These are phyloP conservation scores for Halcyon smyrnensis DNA, from an alignment of 2,797 vertebrate species.

Conservation along the genomic window DNA sequence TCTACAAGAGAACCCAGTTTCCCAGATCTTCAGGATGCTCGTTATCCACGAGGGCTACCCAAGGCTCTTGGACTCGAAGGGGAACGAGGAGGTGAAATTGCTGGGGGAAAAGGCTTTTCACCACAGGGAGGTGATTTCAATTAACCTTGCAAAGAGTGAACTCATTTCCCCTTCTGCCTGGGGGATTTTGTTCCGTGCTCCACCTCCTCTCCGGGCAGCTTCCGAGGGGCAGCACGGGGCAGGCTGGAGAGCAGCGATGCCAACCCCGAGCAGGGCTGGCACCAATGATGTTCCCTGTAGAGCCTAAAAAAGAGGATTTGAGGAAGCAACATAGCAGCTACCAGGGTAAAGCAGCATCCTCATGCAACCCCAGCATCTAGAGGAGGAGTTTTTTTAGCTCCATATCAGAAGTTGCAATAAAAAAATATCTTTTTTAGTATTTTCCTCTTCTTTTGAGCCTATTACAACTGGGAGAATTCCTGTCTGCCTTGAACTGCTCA, in stretches of 20 bases:
- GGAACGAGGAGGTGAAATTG: not conserved
- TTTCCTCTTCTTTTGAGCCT: not conserved
- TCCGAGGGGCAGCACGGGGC: not conserved
- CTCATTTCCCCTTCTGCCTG: not conserved
- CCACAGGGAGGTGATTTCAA: conserved; percentile 35
- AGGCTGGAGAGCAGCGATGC: not conserved
- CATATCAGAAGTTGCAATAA: accelerated
- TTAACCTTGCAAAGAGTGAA: conserved; percentile 48
- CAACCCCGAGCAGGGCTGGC: accelerated
- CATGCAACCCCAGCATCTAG: not conserved
- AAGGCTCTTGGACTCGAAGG: not conserved
- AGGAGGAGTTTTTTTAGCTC: not conserved
- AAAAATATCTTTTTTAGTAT: too few species aligned
- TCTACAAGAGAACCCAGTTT: not conserved
- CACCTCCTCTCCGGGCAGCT: not conserved
- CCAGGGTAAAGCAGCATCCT: not conserved
- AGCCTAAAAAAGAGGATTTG: not conserved
- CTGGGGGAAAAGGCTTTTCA: not conserved
- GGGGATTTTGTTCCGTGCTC: not conserved
- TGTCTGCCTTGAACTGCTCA: not conserved
- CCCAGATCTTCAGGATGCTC: not conserved
- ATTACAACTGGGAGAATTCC: not conserved
- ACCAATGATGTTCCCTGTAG: not conserved
- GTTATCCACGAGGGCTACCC: not conserved
- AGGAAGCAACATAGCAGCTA: not conserved